Evolutionary conservation across 2,797 vertebrate species (phyloP), one percentile per base, ranked within the genome.

Genomic region (Pempheris klunzingeri): DNA sequence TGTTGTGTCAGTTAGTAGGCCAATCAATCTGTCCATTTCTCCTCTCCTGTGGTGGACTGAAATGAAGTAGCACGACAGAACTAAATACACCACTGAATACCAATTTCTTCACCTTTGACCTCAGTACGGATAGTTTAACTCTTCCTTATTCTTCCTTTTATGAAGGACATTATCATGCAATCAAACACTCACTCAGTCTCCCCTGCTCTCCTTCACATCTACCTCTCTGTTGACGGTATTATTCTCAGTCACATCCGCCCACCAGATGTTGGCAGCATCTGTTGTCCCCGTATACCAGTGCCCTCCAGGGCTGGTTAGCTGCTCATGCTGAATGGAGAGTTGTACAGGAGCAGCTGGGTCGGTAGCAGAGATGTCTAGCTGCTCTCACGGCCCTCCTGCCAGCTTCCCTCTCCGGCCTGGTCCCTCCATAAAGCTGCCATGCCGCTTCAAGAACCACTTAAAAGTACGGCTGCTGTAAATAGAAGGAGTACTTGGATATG

Each of bases 181-280:
- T 26, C n/a, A 36, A 20, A 62, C 30, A 22, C 17, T 28, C 17
- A 5, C 49, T 17, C 30, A 32, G 30, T 32, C 59, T 17, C 28
- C 2, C 36, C 38, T 73, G 26, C 57, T 61, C 58, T 66, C 66
- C 66, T 79, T 74, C 67, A 70, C 74, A 55, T 72, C 76, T 34
- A n/a, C 34, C n/a, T 61, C 32, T 63, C 59, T 55, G 62, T 46
- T 79, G 67, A 78, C 44, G 50, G 47, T 78, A 39, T 79, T 43
- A 76, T 70, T 71, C 20, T 71, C 72, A 22, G 34, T 49, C 7
- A 2, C 61, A 30, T 38, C 43, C 60, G 36, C 65, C 36, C 32
- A 34, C 74, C 83, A 90, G 87, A 88, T 88, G 86, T 84, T 66
- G 44, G 70, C 73, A 52, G 50, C 75, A 88, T 87, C 80, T 86